Evolutionary conservation across 1,140 invertebrate species (phyloP).

Genomic region (Musca domestica): DNA sequence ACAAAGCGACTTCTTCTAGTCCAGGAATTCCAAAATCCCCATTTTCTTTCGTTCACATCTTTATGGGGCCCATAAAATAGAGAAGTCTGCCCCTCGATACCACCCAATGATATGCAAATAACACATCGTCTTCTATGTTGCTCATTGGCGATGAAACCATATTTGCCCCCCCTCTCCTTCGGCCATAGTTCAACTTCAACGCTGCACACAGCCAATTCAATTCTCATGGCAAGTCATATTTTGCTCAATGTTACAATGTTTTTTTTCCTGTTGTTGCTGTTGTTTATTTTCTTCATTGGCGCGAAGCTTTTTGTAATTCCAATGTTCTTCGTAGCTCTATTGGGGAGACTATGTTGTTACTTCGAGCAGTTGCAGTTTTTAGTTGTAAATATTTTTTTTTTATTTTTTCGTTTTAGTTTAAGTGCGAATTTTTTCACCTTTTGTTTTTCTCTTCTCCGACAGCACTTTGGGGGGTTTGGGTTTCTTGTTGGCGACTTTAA

Average conservation of each 20-base stretch:
- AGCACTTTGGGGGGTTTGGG: background rate
- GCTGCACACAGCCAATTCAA: background rate
- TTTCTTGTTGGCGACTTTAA: too few species aligned
- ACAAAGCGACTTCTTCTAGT: too few species aligned
- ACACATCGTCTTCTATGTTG: too few species aligned
- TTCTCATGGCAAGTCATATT: background rate
- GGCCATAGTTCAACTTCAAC: background rate
- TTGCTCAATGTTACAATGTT: background rate
- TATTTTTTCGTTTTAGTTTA: slow-evolving; percentile 12
- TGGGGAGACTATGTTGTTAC: background rate
- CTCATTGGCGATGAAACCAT: slow-evolving; percentile 17
- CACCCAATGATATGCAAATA: too few species aligned
- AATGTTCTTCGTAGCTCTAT: background rate
- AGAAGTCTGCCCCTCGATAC: too few species aligned
- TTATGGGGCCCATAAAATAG: too few species aligned
- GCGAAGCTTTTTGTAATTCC: slow-evolving; percentile 7
- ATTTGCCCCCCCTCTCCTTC: background rate
- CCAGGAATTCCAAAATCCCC: too few species aligned
- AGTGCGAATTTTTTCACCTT: slow-evolving; percentile 19
- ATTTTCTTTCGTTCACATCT: too few species aligned
- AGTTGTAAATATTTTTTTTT: background rate
- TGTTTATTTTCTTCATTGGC: background rate
- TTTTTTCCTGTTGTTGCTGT: background rate
- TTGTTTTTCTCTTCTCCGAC: background rate
- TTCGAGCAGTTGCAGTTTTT: background rate